A percentile compares a stretch with the other conserved stretches of the same genome.
Conservation (phyloP, 2,888 invertebrate genomes). For the Agrilus cyanescens region DNA sequence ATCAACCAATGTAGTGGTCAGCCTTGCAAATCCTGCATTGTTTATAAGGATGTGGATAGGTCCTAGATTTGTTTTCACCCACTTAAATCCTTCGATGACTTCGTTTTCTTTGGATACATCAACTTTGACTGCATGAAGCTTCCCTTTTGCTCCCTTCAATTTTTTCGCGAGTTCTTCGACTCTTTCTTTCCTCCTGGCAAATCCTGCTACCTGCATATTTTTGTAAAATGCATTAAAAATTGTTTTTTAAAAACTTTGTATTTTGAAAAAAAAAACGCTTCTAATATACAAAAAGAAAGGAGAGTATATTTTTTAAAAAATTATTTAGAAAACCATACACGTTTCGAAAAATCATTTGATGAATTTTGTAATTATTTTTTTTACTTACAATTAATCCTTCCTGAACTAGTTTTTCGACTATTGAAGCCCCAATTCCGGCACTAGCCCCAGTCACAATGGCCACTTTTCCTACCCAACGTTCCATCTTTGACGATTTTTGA, state of each 20-base stretch:
- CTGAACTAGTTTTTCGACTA: constrained; percentile 33
- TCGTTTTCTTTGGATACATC: constrained; percentile 17
- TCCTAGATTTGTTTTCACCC: constrained; percentile 16
- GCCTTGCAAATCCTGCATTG: constrained; percentile 15
- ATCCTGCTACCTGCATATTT: constrained; percentile 13
- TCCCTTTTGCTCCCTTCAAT: constrained; percentile 8
- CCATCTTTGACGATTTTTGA: constrained; percentile 35
- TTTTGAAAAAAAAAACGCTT: no score
- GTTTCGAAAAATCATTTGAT: no score
- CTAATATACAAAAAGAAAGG: no score
- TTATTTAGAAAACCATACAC: no score
- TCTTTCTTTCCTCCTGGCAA: constrained; percentile 13
- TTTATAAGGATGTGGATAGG: constrained; percentile 18
- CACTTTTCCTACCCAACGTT: constrained; percentile 46
- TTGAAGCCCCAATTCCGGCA: constrained; percentile 44
- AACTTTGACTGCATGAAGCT: constrained; percentile 12
- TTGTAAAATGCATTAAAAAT: not conserved
- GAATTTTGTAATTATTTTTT: no score
- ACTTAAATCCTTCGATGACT: constrained; percentile 15
- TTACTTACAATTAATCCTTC: constrained; percentile 31
- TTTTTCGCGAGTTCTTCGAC: constrained; percentile 11
- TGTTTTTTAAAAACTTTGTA: no score
- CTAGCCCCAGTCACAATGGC: constrained; percentile 53
- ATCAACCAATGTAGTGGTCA: constrained; percentile 9
- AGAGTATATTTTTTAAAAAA: no score